These are phyloP conservation scores for Conopomorpha cramerella DNA, from an alignment of 1,140 invertebrate genomes.

Conservation along the genomic window DNA sequence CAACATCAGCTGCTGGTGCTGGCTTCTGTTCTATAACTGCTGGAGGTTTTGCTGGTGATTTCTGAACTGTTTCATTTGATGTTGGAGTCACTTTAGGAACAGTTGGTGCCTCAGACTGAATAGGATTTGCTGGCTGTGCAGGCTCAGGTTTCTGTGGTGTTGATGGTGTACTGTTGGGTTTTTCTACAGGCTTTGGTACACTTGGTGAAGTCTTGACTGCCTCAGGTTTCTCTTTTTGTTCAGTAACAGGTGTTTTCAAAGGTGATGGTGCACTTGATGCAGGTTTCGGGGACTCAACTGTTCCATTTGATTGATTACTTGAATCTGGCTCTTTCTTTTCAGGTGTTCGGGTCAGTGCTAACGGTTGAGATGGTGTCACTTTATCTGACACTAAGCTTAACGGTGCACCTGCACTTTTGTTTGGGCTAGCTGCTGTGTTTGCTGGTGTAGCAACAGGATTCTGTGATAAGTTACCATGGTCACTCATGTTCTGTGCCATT, in stretches of 20 bases:
- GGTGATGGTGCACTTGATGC: conserved; percentile 21
- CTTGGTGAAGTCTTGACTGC: conserved; percentile 51
- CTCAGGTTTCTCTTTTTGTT: conserved; percentile 43
- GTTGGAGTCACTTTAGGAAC: conserved; percentile 44
- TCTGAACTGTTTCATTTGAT: conserved; percentile 41
- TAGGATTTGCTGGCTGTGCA: conserved; percentile 17
- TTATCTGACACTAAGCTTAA: conserved; percentile 47
- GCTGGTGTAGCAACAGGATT: too few relatives aligned
- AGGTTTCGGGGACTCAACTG: conserved; percentile 40
- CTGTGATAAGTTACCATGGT: conserved; percentile 49
- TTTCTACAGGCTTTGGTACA: conserved; percentile 46
- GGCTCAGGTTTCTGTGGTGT: conserved; percentile 34
- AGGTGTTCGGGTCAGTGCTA: conserved; percentile 43
- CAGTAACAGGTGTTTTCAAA: conserved; percentile 39
- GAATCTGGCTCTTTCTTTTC: conserved; percentile 47
- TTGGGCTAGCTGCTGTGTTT: conserved; percentile 25
- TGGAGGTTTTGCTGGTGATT: conserved; percentile 33
- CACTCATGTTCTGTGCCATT: conserved; percentile 54
- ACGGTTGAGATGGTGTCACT: conserved; percentile 23
- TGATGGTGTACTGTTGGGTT: conserved; percentile 20
- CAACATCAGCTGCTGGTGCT: conserved; percentile 35
- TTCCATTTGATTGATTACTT: conserved; percentile 39
- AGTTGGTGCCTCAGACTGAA: conserved; percentile 16
- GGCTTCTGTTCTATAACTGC: conserved; percentile 43
- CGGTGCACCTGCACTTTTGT: conserved; percentile 23